Percentiles rank a stretch among this genome's conserved stretches.
Conservation (phyloP, 2,797 vertebrate species). For the Fringilla coelebs region DNA sequence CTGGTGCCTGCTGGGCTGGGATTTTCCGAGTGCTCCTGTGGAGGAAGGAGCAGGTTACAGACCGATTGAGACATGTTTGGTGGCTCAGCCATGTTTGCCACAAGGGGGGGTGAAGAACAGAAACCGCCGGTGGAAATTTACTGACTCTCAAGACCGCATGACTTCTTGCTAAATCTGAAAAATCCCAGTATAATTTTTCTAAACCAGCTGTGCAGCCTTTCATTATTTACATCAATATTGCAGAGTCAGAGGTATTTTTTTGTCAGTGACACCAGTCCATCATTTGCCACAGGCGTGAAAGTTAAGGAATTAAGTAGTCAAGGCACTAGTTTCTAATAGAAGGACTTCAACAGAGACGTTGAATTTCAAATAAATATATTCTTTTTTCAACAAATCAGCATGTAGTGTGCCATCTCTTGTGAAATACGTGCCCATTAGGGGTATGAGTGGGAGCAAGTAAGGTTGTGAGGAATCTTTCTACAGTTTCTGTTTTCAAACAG, state of each 20-base stretch:
- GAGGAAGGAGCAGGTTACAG: not conserved
- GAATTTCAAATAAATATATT: not conserved
- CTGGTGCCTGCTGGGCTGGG: not conserved
- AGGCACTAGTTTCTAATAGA: not conserved
- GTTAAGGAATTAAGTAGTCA: not conserved
- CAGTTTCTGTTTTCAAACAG: constrained; percentile 26
- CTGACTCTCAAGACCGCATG: constrained; percentile 32
- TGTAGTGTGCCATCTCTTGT: not conserved
- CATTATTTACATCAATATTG: not conserved
- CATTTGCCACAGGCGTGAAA: not conserved
- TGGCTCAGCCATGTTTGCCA: constrained; percentile 51
- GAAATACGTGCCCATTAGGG: not conserved
- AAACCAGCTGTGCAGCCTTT: not conserved
- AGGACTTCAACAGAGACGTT: not conserved
- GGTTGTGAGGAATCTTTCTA: not conserved
- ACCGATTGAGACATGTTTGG: constrained; percentile 53
- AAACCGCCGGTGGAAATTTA: constrained; percentile 64
- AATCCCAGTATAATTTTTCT: not conserved
- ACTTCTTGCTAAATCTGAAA: constrained; percentile 43
- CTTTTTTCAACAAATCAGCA: not conserved
- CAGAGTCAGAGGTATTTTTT: not conserved
- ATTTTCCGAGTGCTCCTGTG: not conserved
- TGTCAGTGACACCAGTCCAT: not conserved
- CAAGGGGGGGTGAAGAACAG: constrained; percentile 45
- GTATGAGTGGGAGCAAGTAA: constrained; percentile 20